Evolutionary conservation across 1,140 invertebrate genomes (phyloP).

Genomic region (Aethina tumida): DNA sequence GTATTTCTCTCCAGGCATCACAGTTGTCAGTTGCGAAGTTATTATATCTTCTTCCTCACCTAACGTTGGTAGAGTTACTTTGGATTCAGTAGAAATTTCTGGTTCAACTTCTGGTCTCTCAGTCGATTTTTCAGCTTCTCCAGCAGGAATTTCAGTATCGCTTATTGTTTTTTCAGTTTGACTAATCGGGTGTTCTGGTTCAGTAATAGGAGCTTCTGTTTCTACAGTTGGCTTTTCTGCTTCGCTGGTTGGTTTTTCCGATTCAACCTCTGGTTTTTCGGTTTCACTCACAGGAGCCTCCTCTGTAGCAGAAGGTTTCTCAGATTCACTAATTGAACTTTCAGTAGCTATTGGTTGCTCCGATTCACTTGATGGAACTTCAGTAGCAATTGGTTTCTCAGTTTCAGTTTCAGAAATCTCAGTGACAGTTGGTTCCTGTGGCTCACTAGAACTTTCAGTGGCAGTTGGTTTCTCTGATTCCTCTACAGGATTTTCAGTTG

Average conservation of each 20-base stretch:
- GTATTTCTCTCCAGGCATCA: conserved; percentile 1
- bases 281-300: not conserved
- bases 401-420: conserved; percentile 8
- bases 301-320: conserved; percentile 1
- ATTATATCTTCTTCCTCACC: not conserved
- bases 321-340: not conserved
- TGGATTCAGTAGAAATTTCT: conserved; percentile 1
- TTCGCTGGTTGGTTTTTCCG: conserved; percentile 10
- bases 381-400: not conserved
- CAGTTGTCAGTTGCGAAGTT: too few species aligned
- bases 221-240: conserved; percentile 16
- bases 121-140: conserved; percentile 3
- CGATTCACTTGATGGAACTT: not conserved
- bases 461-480: conserved; percentile 1
- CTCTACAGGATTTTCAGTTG: conserved; percentile 6
- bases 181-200: conserved; percentile 7
- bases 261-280: conserved; percentile 8
- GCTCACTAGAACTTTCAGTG: not conserved
- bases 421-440: conserved; percentile 6
- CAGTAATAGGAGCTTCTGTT: conserved; percentile 6
- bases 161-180: not conserved
- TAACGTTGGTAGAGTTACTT: not conserved
- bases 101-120: not conserved
- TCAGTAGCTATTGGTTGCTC: not conserved
- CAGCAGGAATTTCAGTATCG: not conserved